phyloP scores from a whole-genome alignment of 2,797 vertebrate genomes.

The Syndactyla subalaris region DNA sequence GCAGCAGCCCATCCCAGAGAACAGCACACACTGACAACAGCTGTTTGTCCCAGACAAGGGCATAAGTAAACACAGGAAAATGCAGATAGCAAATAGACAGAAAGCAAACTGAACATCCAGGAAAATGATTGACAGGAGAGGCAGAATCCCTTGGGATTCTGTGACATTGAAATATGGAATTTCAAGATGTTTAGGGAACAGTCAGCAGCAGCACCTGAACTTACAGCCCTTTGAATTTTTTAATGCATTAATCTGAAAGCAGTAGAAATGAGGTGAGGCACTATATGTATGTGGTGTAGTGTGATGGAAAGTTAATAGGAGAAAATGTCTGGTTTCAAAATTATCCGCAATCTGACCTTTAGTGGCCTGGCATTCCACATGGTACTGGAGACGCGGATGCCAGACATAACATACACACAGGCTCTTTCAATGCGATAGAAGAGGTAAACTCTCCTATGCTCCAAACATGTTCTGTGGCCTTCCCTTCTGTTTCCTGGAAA shows the following conservation, averaged over 20 bases:
- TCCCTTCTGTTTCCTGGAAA: background rate
- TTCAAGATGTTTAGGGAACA: background rate
- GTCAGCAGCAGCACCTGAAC: background rate
- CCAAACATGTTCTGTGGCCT: background rate
- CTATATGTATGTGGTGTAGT: background rate
- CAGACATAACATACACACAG: accelerated
- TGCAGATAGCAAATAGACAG: background rate
- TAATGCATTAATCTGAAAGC: background rate
- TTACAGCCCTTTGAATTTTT: background rate
- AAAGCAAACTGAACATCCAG: background rate
- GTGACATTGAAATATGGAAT: background rate
- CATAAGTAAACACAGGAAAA: background rate
- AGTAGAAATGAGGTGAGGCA: background rate
- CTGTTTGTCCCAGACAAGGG: background rate
- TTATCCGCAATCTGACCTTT: background rate
- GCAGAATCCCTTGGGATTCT: background rate
- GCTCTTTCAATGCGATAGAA: background rate
- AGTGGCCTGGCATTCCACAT: background rate
- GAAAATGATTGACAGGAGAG: background rate
- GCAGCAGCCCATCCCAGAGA: background rate
- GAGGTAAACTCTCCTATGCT: background rate
- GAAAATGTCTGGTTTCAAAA: background rate
- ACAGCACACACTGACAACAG: background rate
- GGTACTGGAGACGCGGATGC: background rate
- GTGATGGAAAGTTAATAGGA: background rate